Base-by-base conservation (phyloP, 2,113 vertebrate species). In the Protobothrops mucrosquamatus region DNA sequence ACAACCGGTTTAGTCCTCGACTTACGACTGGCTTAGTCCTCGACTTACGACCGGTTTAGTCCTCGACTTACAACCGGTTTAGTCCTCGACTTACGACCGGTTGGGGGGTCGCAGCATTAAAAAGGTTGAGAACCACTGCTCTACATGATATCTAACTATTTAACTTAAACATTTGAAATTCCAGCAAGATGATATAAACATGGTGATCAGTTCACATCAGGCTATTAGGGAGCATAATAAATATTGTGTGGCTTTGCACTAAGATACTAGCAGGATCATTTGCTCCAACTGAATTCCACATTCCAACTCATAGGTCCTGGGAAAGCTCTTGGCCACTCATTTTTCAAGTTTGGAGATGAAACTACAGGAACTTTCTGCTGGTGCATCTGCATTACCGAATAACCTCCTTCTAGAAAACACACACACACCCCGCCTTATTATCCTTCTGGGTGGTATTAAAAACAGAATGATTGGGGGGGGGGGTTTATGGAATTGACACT, bases 201-300 rank as follows among this genome's bases (percentile, higher is more conserved):
- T 46, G 57, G 88, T 85, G 74, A 88, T 89, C 87, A 88, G 46
- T 56, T 88, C 89, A 48, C n/a, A 57, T n/a, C 91, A 89, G 56
- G 85, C 24, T 56, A 85, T 0, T 56, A 92, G 54, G 34, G 88
- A 14, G 29, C 29, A 18, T 34, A 69, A 69, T 74, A 34, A 74
- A 39, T 8, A 34, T 74, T 20, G 15, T 74, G 69, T 20, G n/a
- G n/a, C 14, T 74, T 74, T 74, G n/a, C 69, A 74, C n/a, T 34
- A 2, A 74, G 15, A 34, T 74, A 74, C 69, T 39, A 34, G 15
- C 69, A 34, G 69, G 69, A 74, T 74, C 69, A 34, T 34, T 34
- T 34, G n/a, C 6, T 74, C 14, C n/a, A 20, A 20, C 18, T 39
- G n/a, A 74, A 74, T 74, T 39, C 69, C 6, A 74, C 69, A 34